Evolutionary conservation across 2,797 vertebrate species (phyloP), one percentile per base, ranked within the genome.

Genomic region (Sebastes taczanowskii): DNA sequence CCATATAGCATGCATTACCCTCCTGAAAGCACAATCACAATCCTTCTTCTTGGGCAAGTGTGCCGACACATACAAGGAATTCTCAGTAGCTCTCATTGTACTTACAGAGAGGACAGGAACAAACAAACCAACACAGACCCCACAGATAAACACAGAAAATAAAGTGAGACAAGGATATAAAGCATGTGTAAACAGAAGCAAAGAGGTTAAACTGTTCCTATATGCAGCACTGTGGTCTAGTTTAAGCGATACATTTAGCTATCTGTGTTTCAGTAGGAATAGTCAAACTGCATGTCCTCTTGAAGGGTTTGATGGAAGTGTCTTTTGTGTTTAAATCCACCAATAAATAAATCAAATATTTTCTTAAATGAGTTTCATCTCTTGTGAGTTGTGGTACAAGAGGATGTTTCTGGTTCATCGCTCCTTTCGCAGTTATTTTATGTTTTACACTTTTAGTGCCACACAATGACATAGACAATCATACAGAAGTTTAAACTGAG

Each of bases 101-200:
- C 55, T 20, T 49, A 23, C 23, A 4, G 32, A 34, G 22, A 74
- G 29, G 14, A 74, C 69, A 77, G 62, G 66, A 84, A 88, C 38
- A 38, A 38, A 38, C n/a, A 86, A 73, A 71, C 49, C 14, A 66
- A 65, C 22, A 5, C 35, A 56, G 18, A 55, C 32, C 13, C 13
- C 11, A 7, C 66, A 25, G 29, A 29, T 30, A 34, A 35, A 74
- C 34, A 63, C 60, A 85, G 79, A 84, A 55, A 74, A 74, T 60
- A 70, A 23, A 81, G 64, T 11, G 7, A 86, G 72, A 70, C 46
- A 9, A 29, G 68, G 56, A 74, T 61, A 52, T 69, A 49, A 74
- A 61, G 20, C 18, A 68, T 52, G 6, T 53, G 27, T 22, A 22
- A 25, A 42, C 6, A 80, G 70, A 74, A 84, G 68, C 55, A 1